A percentile compares a stretch with the other conserved stretches of the same genome.
Evolutionary conservation across 2,797 vertebrate genomes (phyloP).

Genomic region (Dermochelys coriacea): DNA sequence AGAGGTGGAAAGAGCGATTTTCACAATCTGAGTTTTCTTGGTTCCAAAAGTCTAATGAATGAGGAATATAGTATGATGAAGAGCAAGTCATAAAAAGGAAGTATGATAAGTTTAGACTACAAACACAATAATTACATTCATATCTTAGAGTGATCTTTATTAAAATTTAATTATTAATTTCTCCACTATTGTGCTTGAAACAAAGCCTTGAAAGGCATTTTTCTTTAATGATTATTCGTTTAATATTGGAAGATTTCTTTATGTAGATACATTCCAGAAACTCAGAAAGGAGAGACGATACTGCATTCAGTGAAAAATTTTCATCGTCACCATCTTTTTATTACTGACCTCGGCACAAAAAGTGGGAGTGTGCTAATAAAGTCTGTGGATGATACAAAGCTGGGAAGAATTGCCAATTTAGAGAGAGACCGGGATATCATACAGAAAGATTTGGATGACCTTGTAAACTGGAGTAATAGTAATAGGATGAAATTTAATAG

Average conservation of each 20-base stretch:
- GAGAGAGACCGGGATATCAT: no score
- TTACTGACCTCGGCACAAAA: no score
- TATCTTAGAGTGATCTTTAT: not conserved
- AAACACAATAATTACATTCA: not conserved
- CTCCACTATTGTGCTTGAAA: not conserved
- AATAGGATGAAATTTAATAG: no score
- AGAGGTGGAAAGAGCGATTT: slow-evolving; percentile 86
- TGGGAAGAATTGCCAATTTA: no score
- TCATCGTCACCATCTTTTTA: not conserved
- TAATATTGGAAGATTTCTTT: not conserved
- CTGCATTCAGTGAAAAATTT: not conserved
- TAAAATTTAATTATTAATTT: not conserved
- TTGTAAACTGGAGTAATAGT: no score
- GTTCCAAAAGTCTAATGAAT: slow-evolving; percentile 84
- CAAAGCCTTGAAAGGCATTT: not conserved
- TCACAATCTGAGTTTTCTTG: slow-evolving; percentile 80
- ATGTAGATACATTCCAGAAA: not conserved
- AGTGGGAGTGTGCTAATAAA: no score
- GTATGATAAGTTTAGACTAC: not conserved
- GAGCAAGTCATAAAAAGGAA: not conserved
- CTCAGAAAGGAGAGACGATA: no score
- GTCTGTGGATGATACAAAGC: no score
- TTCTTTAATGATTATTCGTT: not conserved
- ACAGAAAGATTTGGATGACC: no score
- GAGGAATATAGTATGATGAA: fast-evolving